Evolutionary conservation across 1,140 invertebrate species (phyloP).

Genomic region (Gryllus bimaculatus): DNA sequence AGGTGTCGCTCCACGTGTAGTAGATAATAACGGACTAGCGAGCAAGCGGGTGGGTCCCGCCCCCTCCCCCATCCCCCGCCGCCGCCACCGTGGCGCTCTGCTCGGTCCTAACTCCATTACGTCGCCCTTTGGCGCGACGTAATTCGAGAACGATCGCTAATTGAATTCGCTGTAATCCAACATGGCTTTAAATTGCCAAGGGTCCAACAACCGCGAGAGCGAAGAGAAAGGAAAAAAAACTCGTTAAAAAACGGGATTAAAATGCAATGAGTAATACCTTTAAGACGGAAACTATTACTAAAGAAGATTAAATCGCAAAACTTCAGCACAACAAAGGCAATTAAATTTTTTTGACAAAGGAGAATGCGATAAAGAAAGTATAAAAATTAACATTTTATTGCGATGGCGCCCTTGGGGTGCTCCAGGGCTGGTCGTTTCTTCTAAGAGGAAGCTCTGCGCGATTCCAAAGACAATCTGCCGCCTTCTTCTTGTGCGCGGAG

Average conservation of each 20-base stretch:
- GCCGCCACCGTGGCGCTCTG: not conserved
- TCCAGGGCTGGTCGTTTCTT: too few species aligned
- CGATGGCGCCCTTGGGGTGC: too few species aligned
- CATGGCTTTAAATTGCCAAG: not conserved
- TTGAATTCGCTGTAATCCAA: not conserved
- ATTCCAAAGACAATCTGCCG: too few species aligned
- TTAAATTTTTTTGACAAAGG: not conserved
- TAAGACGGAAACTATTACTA: not conserved
- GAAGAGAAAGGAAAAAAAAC: not conserved
- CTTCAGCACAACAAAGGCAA: not conserved
- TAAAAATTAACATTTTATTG: not conserved
- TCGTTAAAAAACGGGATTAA: not conserved
- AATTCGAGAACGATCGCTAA: not conserved
- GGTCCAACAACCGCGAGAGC: not conserved
- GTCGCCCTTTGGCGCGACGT: not conserved
- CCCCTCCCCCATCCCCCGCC: too few species aligned
- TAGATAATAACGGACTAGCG: too few species aligned
- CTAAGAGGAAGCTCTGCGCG: too few species aligned
- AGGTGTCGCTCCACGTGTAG: too few species aligned
- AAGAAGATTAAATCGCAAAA: not conserved
- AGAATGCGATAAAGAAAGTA: not conserved
- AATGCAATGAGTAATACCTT: not conserved
- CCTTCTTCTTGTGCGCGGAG: too few species aligned
- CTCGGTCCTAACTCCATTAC: not conserved
- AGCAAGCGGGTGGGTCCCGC: too few species aligned